Evolutionary conservation across 1,140 invertebrate genomes (phyloP).

Genomic region (Schlechtendalia chinensis): DNA sequence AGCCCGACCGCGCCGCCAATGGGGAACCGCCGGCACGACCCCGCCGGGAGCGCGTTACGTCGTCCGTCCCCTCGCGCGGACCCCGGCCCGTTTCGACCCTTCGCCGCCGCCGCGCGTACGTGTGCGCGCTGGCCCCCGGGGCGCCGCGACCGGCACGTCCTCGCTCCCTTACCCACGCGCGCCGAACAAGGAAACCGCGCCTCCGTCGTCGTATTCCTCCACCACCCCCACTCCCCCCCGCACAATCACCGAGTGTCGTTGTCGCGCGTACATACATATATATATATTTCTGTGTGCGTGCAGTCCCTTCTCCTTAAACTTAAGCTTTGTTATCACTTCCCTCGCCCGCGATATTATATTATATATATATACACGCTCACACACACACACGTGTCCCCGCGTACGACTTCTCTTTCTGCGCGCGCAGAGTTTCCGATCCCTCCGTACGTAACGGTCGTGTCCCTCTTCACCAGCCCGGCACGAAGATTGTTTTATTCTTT

Average conservation of each 20-base stretch:
- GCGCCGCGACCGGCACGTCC: constrained; percentile 33
- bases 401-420: background rate
- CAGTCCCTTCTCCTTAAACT: constrained; percentile 17
- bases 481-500: constrained; percentile 37
- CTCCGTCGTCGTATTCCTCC: too few relatives aligned
- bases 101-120: background rate
- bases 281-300: too few relatives aligned
- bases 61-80: background rate
- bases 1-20: constrained; percentile 46
- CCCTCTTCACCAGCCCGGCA: too few relatives aligned
- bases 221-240: too few relatives aligned
- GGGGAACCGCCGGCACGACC: constrained; percentile 42
- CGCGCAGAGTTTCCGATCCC: background rate
- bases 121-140: constrained; percentile 27
- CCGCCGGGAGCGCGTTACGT: constrained; percentile 32
- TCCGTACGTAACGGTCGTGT: background rate
- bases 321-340: constrained; percentile 36
- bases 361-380: too few relatives aligned
- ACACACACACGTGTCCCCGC: too few relatives aligned
- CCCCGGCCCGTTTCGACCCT: constrained; percentile 4
- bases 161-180: too few relatives aligned
- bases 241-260: too few relatives aligned
- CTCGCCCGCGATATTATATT: too few relatives aligned
- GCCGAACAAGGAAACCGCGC: constrained; percentile 39
- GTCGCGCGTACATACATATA: background rate